Conservation (phyloP, 1,140 invertebrate genomes). For the Tribolium madens region DNA sequence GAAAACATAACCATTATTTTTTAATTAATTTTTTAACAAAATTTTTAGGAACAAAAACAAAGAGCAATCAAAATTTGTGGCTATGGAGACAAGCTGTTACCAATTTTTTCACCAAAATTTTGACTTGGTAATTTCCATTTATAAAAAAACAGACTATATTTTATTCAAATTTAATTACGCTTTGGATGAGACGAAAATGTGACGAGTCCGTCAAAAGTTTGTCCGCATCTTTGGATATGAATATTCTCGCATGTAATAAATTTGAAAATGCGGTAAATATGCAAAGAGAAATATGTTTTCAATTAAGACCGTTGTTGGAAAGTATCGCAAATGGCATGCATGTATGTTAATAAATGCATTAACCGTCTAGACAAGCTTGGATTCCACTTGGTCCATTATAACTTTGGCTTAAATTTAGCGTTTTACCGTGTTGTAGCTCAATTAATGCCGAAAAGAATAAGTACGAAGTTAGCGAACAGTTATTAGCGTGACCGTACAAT, state of each 20-base stretch:
- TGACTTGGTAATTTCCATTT: too few relatives aligned
- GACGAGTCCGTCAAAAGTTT: neutral
- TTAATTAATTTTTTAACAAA: too few relatives aligned
- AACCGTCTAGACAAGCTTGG: conserved; percentile 11
- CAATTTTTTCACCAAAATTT: too few relatives aligned
- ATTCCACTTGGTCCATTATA: conserved; percentile 16
- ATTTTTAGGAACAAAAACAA: too few relatives aligned
- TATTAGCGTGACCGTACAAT: conserved; percentile 28
- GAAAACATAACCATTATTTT: too few relatives aligned
- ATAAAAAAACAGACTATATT: neutral
- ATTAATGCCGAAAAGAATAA: conserved; percentile 15
- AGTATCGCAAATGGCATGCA: conserved; percentile 25
- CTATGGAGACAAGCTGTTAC: too few relatives aligned
- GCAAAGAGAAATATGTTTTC: conserved; percentile 26
- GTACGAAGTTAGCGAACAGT: conserved; percentile 7
- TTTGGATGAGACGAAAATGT: neutral
- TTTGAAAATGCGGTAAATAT: conserved; percentile 25
- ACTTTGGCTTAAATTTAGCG: conserved; percentile 2
- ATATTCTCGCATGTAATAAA: conserved; percentile 1
- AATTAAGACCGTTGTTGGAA: conserved; percentile 15
- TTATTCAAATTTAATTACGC: neutral
- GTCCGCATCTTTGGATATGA: neutral
- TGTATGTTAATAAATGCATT: conserved; percentile 32
- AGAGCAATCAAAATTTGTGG: too few relatives aligned
- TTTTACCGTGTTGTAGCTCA: conserved; percentile 18